phyloP scores from a whole-genome alignment of 2,113 vertebrate genomes.

The Phaetusa simplex region DNA sequence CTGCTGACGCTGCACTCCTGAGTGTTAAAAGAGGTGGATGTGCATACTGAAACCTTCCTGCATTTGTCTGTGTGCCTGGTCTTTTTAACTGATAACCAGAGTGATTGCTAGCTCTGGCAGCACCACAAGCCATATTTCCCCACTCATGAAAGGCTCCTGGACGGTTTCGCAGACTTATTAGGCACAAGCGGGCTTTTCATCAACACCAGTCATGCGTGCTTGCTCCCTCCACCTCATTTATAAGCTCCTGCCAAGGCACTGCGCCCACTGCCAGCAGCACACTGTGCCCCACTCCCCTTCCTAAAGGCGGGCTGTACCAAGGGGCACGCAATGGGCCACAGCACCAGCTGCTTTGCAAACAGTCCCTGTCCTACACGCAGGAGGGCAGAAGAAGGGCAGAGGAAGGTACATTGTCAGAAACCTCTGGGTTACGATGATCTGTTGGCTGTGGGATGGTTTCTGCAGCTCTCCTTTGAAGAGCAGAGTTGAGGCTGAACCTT shows the following conservation, averaged over 20 bases:
- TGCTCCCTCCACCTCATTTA: background rate
- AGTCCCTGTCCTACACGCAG: background rate
- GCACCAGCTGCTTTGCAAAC: background rate
- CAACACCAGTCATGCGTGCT: background rate
- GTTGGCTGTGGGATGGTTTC: background rate
- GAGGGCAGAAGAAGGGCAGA: background rate
- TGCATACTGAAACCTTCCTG: background rate
- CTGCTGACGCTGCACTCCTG: background rate
- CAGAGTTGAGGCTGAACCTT: background rate
- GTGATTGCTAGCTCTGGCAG: background rate
- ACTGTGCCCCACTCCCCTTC: background rate
- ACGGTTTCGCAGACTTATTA: constrained; percentile 3
- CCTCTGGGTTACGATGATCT: background rate
- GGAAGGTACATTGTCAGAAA: background rate
- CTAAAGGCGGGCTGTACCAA: background rate
- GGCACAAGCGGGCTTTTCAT: constrained; percentile 45
- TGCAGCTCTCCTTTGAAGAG: background rate
- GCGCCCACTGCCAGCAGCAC: background rate
- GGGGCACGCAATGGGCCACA: background rate
- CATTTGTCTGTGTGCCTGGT: background rate
- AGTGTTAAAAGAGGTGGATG: background rate
- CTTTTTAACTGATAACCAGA: background rate
- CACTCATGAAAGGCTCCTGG: background rate
- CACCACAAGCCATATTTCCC: background rate
- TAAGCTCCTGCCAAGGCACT: background rate